These are phyloP conservation scores for Euzophera pinguis DNA, from an alignment of 2,888 invertebrate species.

Conservation along the genomic window DNA sequence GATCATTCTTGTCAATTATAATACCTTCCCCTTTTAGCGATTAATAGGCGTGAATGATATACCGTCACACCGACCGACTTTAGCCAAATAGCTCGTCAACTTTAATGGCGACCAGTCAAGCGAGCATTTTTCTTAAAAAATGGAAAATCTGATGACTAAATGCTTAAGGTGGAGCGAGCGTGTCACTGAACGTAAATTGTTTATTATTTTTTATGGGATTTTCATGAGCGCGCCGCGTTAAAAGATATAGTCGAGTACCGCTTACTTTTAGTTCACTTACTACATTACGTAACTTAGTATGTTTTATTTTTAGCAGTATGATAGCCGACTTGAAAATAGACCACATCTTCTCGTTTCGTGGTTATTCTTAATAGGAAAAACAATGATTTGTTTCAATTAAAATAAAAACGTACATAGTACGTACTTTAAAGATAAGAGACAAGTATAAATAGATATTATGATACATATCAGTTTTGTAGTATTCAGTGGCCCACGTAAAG, in stretches of 20 bases:
- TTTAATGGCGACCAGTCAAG: constrained; percentile 3
- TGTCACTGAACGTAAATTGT: constrained; percentile 75
- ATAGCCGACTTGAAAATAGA: no score
- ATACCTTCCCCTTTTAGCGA: neutral
- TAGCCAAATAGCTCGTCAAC: constrained; percentile 4
- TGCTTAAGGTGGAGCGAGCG: constrained; percentile 45
- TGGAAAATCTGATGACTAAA: constrained; percentile 37
- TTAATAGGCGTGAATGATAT: constrained; percentile 6
- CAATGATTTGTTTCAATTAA: no score
- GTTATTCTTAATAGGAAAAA: no score
- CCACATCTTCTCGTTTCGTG: no score
- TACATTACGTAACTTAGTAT: neutral
- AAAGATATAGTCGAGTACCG: constrained; percentile 10
- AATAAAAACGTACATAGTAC: no score
- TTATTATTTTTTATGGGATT: constrained; percentile 76
- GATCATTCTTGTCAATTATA: constrained; percentile 5
- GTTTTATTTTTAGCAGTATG: no score
- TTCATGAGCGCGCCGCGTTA: constrained; percentile 59
- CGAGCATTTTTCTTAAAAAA: constrained; percentile 9
- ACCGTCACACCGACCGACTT: neutral
- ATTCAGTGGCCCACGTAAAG: no score
- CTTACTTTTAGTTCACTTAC: neutral
- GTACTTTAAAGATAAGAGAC: no score
- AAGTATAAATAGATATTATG: no score
- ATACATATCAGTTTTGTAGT: no score